Percentiles rank a stretch among this genome's conserved stretches.
Evolutionary conservation across 2,888 invertebrate species (phyloP).

Genomic region (Torymus texanus): DNA sequence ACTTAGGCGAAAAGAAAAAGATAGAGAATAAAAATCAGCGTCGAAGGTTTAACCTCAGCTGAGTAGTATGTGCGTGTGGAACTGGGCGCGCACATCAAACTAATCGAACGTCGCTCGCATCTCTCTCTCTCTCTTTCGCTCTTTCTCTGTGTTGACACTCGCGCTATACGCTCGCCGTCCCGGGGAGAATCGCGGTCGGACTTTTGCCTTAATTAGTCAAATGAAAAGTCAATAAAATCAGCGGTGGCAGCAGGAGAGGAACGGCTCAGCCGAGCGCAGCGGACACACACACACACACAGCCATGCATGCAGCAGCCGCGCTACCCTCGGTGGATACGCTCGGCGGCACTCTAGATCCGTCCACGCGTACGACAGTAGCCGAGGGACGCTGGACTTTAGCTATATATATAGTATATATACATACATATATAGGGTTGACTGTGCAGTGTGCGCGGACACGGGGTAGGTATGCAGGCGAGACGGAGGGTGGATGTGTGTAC

Average conservation of each 20-base stretch:
- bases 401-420: too few species aligned
- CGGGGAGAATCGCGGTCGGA: neutral
- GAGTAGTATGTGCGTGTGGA: too few species aligned
- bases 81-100: neutral
- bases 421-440: too few species aligned
- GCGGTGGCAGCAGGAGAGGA: constrained; percentile 4
- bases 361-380: neutral
- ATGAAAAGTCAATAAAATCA: constrained; percentile 54
- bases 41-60: neutral
- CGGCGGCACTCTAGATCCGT: neutral
- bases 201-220: constrained; percentile 54
- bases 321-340: neutral
- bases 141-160: constrained; percentile 10
- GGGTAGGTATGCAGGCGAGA: too few species aligned
- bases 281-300: neutral
- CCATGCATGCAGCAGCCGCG: neutral
- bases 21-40: neutral
- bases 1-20: neutral
- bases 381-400: neutral
- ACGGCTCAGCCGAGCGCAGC: neutral
- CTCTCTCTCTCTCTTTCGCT: too few species aligned
- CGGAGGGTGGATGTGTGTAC: too few species aligned
- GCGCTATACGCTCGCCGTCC: neutral
- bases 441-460: too few species aligned
- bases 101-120: neutral